phyloP scores from a whole-genome alignment of 2,113 vertebrate species.

The Oriolus oriolus region DNA sequence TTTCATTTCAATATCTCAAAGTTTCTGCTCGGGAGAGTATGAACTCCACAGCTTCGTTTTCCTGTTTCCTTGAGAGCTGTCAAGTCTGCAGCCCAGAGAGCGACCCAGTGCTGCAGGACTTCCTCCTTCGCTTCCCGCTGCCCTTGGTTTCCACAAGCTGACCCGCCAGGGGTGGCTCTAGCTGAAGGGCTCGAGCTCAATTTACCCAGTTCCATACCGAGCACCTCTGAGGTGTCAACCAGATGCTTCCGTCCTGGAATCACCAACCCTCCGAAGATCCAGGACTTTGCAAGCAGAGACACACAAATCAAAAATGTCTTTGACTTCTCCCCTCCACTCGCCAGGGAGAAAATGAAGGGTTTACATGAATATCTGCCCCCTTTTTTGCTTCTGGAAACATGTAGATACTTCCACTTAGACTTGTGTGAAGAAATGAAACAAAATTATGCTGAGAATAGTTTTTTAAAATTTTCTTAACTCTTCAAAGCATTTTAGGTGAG shows the following conservation, averaged over 20 bases:
- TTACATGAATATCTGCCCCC: not conserved
- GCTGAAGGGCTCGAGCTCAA: not conserved
- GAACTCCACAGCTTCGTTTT: not conserved
- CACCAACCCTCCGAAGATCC: not conserved
- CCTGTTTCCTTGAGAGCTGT: not conserved
- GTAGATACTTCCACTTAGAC: not conserved
- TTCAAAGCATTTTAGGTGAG: not conserved
- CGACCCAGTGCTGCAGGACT: not conserved
- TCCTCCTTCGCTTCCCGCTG: not conserved
- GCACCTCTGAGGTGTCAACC: not conserved
- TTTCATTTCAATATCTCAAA: not conserved
- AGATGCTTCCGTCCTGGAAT: not conserved
- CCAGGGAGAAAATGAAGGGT: not conserved
- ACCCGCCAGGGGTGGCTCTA: not conserved
- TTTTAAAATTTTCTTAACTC: not conserved
- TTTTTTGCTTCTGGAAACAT: not conserved
- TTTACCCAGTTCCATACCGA: not conserved
- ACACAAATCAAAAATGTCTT: not conserved
- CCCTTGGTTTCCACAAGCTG: not conserved
- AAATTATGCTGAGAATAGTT: not conserved
- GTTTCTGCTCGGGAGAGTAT: not conserved
- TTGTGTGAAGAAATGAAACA: not conserved
- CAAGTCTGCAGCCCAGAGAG: not conserved
- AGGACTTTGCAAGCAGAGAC: not conserved
- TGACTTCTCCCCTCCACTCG: not conserved